These are phyloP conservation scores for Goniozus legneri DNA, from an alignment of 1,140 invertebrate genomes.

Conservation along the genomic window DNA sequence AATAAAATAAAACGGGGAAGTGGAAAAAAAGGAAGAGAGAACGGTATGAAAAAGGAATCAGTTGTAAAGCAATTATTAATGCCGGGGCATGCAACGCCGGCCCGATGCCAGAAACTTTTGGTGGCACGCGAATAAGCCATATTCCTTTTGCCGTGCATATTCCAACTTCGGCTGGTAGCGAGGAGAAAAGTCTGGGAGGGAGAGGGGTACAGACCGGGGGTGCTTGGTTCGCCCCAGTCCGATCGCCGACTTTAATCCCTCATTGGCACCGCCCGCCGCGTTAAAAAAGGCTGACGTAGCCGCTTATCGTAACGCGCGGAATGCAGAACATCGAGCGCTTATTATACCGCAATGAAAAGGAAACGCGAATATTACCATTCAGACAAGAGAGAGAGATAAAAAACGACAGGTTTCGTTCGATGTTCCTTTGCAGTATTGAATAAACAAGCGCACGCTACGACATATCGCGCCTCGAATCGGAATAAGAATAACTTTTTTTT, in stretches of 20 bases:
- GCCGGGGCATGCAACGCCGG: slow-evolving; percentile 43
- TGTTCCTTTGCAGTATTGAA: no score
- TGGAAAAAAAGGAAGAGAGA: slow-evolving; percentile 13
- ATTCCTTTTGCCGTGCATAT: slow-evolving; percentile 45
- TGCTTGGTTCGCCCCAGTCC: slow-evolving; percentile 26
- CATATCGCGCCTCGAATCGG: no score
- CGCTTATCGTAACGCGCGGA: neutral
- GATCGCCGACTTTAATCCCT: slow-evolving; percentile 40
- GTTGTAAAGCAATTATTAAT: slow-evolving; percentile 54
- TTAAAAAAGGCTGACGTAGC: neutral
- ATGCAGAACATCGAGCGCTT: no score
- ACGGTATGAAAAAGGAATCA: slow-evolving; percentile 42
- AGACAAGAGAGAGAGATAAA: no score
- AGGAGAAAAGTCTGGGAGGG: neutral
- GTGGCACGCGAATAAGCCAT: slow-evolving; percentile 54
- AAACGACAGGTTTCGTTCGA: no score
- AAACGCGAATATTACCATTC: no score
- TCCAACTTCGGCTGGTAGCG: slow-evolving; percentile 37
- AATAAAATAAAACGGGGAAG: slow-evolving; percentile 20
- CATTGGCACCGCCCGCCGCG: slow-evolving; percentile 31
- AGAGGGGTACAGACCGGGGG: slow-evolving; percentile 20
- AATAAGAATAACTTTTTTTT: no score
- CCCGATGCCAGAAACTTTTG: slow-evolving; percentile 45
- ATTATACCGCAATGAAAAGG: no score
- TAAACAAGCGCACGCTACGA: no score